Base-by-base conservation (phyloP, 2,113 vertebrate species). In the Mirounga angustirostris region DNA sequence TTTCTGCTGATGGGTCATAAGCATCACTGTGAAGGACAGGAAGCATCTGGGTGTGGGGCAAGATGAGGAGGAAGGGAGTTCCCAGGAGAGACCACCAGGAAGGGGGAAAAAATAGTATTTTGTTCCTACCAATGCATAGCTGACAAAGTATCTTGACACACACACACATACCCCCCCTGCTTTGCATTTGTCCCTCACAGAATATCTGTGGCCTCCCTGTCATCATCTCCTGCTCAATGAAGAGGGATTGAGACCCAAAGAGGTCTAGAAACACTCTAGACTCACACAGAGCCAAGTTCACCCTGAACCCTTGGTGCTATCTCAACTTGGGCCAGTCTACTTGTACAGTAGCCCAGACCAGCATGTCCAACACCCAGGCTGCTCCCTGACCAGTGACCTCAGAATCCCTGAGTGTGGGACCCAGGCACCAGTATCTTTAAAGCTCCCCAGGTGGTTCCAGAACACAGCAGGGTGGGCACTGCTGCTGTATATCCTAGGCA, bases 21-120 rank as follows among this genome's bases (percentile, higher is more conserved):
- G 4, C 4, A 0, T 50, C 18, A 21, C 16, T 59, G 28, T 50
- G 1, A 3, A 14, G 0, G 30, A 10, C 43, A 24, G 28, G 16
- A 19, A 16, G 19, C 16, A 0, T 79, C 52, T 81, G 13, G 18
- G 52, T 16, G 5, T 19, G 26, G 85, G 54, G 3, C n/a, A 52
- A 24, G 67, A 18, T 22, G 56, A 19, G 22, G 30, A 30, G 46
- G 61, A n/a, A 30, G n/a, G 93, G 28, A 76, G 2, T 88, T 28
- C 50, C 56, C 46, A 15, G 14, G 85, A 24, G 8, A 61, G 19
- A 83, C 18, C 58, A 18, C 13, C 22, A 67, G 63, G 63, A 63
- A 36, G 21, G n/a, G 24, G 40, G 33, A 43, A 40, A 61, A 18
- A 33, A 40, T 28, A 9, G 12, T 8, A 24, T 30, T 26, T 80